Evolutionary conservation across 2,113 vertebrate genomes (phyloP).

Genomic region (Perca flavescens): DNA sequence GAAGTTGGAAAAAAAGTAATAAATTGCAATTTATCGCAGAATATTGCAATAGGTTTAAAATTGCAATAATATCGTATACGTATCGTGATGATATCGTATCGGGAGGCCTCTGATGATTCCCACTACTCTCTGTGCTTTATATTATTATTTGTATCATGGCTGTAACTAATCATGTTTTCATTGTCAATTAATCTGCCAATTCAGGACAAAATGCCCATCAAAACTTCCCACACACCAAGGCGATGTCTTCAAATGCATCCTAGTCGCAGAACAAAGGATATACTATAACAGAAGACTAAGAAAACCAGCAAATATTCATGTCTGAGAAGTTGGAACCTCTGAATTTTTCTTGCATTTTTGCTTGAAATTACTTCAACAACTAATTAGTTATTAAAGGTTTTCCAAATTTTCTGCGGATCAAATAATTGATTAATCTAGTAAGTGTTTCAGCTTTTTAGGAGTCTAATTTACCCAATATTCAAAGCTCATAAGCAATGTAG

Average conservation of each 20-base stretch:
- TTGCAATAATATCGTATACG: no score
- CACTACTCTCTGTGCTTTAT: not conserved
- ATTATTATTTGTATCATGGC: not conserved
- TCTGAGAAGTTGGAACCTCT: not conserved
- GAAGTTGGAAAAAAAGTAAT: no score
- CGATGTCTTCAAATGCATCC: not conserved
- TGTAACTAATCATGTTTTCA: not conserved
- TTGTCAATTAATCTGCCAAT: not conserved
- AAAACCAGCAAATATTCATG: not conserved
- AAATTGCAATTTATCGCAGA: no score
- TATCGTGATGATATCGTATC: no score
- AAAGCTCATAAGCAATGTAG: not conserved
- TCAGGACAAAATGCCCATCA: not conserved
- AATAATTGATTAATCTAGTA: not conserved
- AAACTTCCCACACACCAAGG: not conserved
- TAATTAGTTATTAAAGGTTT: not conserved
- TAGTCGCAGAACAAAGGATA: not conserved
- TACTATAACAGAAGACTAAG: not conserved
- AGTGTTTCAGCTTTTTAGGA: not conserved
- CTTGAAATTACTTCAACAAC: not conserved
- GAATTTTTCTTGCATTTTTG: not conserved
- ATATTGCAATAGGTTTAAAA: no score
- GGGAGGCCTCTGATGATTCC: no score
- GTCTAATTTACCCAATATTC: not conserved
- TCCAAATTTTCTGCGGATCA: not conserved